Evolutionary conservation across 2,888 invertebrate species (phyloP).

Genomic region (Cheilosia variabilis): DNA sequence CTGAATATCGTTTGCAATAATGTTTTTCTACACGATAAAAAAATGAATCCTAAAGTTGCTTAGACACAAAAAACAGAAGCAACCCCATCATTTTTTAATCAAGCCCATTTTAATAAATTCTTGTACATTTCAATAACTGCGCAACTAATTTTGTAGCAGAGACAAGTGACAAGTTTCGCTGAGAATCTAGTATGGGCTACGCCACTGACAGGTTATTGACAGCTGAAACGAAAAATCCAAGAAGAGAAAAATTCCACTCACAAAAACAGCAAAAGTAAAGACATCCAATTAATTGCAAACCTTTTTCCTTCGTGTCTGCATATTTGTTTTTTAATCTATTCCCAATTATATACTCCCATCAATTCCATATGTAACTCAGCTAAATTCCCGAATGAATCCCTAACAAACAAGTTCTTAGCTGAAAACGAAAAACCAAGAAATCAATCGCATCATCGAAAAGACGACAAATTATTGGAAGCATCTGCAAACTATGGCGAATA

Average conservation of each 20-base stretch:
- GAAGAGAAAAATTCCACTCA: conserved; percentile 66
- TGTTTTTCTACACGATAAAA: too few relatives aligned
- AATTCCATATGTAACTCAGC: conserved; percentile 13
- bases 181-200: conserved; percentile 4
- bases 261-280: conserved; percentile 72
- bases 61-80: too few relatives aligned
- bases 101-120: too few relatives aligned
- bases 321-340: conserved; percentile 53
- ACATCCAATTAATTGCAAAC: conserved; percentile 55
- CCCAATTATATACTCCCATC: conserved; percentile 12
- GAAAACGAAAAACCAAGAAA: conserved; percentile 22
- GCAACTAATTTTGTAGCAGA: conserved; percentile 39
- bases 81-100: too few relatives aligned
- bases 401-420: conserved; percentile 32
- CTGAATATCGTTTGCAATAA: too few relatives aligned
- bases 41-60: too few relatives aligned
- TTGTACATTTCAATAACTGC: not conserved
- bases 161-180: not conserved
- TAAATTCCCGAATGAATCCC: conserved; percentile 54
- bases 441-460: conserved; percentile 30
- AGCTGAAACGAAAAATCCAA: conserved; percentile 50
- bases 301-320: conserved; percentile 41
- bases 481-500: conserved; percentile 81
- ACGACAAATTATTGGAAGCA: conserved; percentile 11
- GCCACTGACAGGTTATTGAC: conserved; percentile 56